Percentiles rank a stretch among this genome's conserved stretches.
Evolutionary conservation across 2,797 vertebrate species (phyloP).

Genomic region (Pampus argenteus): DNA sequence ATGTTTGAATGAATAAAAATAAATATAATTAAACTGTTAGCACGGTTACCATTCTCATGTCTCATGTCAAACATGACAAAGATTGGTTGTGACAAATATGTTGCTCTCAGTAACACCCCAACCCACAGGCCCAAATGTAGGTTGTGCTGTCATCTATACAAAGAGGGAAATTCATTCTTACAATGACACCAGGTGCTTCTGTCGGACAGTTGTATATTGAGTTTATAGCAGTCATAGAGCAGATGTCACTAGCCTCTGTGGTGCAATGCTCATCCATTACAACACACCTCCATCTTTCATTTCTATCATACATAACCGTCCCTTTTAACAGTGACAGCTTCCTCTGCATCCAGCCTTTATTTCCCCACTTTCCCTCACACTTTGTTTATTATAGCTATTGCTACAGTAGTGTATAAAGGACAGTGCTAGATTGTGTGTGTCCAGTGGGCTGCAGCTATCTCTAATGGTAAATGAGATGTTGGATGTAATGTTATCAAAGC

Average conservation of each 20-base stretch:
- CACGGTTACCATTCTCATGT: neutral
- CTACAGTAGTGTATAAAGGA: conserved; percentile 15
- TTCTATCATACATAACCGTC: conserved; percentile 25
- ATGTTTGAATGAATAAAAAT: conserved; percentile 17
- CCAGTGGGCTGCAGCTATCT: neutral
- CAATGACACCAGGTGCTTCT: neutral
- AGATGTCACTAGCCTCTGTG: conserved; percentile 65
- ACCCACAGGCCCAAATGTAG: neutral
- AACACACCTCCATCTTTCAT: conserved; percentile 47
- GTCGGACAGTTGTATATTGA: conserved; percentile 28
- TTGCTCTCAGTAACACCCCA: neutral
- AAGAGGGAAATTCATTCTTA: neutral
- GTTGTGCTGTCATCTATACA: neutral
- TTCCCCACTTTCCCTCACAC: neutral
- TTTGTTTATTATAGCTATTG: conserved; percentile 9
- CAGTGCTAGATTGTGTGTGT: conserved; percentile 15
- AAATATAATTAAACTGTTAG: conserved; percentile 6
- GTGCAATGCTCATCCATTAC: conserved; percentile 68
- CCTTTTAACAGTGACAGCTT: conserved; percentile 1
- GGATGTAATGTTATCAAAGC: conserved; percentile 28
- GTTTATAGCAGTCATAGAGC: conserved; percentile 58
- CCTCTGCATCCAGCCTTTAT: neutral
- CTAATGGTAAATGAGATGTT: conserved; percentile 14
- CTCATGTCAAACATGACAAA: neutral
- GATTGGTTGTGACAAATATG: neutral